phyloP scores from a whole-genome alignment of 2,888 invertebrate genomes.

The Tetanocera ferruginea region DNA sequence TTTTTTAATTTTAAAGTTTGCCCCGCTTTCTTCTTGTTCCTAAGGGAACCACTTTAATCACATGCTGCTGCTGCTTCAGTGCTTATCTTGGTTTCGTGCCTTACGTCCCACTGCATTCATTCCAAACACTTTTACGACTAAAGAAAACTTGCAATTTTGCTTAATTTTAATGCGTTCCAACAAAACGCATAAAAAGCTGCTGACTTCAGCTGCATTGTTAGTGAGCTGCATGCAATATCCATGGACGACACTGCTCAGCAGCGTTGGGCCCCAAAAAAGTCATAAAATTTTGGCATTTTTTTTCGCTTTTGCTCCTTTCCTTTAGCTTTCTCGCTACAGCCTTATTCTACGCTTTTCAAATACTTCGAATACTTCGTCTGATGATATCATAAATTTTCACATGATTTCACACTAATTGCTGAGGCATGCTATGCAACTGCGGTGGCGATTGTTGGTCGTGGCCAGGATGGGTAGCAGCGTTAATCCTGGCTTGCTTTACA shows the following conservation, averaged over 20 bases:
- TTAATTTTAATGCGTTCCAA: slow-evolving; percentile 62
- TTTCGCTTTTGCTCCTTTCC: not conserved
- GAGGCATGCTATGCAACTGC: slow-evolving; percentile 28
- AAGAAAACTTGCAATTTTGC: slow-evolving; percentile 59
- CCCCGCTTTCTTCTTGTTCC: not conserved
- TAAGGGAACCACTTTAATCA: slow-evolving; percentile 12
- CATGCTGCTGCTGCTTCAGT: slow-evolving; percentile 5
- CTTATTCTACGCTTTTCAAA: slow-evolving; percentile 1
- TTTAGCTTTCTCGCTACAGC: not conserved
- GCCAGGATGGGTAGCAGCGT: not conserved
- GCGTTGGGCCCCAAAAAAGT: slow-evolving; percentile 53
- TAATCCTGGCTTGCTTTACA: not conserved
- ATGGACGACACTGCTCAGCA: not conserved
- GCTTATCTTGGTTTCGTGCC: not conserved
- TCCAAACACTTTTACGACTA: slow-evolving; percentile 42
- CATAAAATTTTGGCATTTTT: slow-evolving; percentile 53
- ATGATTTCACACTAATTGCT: slow-evolving; percentile 53
- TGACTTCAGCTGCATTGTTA: slow-evolving; percentile 41
- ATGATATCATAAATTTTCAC: slow-evolving; percentile 49
- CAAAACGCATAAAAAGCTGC: slow-evolving; percentile 50
- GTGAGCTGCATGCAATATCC: not conserved
- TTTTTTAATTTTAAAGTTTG: not conserved
- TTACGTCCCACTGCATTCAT: not conserved
- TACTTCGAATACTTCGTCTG: slow-evolving; percentile 35
- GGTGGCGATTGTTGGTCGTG: not conserved